Evolutionary conservation across 2,797 vertebrate genomes (phyloP).

Genomic region (Acipenser ruthenus): DNA sequence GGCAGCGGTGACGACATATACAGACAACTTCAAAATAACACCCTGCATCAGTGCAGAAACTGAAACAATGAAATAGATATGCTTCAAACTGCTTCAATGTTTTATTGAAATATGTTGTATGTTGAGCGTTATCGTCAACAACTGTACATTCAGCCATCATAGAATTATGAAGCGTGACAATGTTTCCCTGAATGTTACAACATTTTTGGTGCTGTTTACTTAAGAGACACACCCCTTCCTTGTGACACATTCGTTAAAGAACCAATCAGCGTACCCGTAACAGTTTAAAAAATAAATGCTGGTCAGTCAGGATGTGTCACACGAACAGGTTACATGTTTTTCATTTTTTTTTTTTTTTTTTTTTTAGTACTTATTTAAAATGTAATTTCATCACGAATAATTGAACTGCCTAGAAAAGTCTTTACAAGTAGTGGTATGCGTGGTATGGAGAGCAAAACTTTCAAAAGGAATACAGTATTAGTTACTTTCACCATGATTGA

Average conservation of each 20-base stretch:
- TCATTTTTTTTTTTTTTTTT: too few species aligned
- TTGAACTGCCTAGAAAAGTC: not conserved
- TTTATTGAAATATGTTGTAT: constrained; percentile 5
- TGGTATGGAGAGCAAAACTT: constrained; percentile 30
- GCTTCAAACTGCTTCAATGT: too few species aligned
- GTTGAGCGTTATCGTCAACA: constrained; percentile 26
- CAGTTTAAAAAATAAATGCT: constrained; percentile 24
- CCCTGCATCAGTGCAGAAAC: too few species aligned
- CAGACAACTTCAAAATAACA: too few species aligned
- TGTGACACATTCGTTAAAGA: constrained; percentile 17
- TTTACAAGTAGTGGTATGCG: constrained; percentile 30
- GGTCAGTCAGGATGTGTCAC: constrained; percentile 32
- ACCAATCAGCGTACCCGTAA: constrained; percentile 42
- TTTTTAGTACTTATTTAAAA: too few species aligned
- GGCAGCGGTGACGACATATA: too few species aligned
- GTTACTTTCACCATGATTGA: constrained; percentile 3
- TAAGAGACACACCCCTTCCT: constrained; percentile 4
- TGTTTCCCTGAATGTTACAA: constrained; percentile 41
- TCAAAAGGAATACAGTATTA: constrained; percentile 1
- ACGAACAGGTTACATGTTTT: constrained; percentile 20
- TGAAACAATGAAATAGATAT: too few species aligned
- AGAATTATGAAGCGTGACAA: constrained; percentile 32
- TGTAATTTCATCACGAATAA: too few species aligned
- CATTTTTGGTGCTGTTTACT: constrained; percentile 19
- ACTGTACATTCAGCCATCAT: constrained; percentile 20